Conservation (phyloP, 2,888 invertebrate genomes). For the Cheilosia urbana region DNA sequence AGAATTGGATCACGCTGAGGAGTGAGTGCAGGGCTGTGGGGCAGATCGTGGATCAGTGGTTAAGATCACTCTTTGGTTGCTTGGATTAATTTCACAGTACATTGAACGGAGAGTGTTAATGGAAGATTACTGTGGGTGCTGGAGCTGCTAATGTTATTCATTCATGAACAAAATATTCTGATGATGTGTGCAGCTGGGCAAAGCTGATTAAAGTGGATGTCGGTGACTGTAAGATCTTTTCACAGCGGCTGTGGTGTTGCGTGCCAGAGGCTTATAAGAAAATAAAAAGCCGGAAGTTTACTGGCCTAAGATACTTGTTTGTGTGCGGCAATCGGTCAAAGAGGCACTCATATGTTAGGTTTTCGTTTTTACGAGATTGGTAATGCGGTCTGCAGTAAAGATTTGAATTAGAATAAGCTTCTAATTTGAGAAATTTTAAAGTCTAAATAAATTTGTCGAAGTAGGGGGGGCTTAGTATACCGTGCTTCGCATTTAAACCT, state of each 20-base stretch:
- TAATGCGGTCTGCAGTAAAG: too few relatives aligned
- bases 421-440: too few relatives aligned
- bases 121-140: slow-evolving; percentile 30
- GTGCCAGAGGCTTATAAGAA: background rate
- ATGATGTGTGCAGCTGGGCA: slow-evolving; percentile 25
- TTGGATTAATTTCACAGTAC: slow-evolving; percentile 59
- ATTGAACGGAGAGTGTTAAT: slow-evolving; percentile 53
- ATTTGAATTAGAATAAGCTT: too few relatives aligned
- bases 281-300: background rate
- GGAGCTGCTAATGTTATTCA: slow-evolving; percentile 20
- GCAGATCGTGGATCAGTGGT: slow-evolving; percentile 29
- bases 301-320: background rate
- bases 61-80: slow-evolving; percentile 39
- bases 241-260: background rate
- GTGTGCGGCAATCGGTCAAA: too few relatives aligned
- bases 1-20: slow-evolving; percentile 40
- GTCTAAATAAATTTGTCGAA: too few relatives aligned
- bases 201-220: slow-evolving; percentile 12
- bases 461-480: too few relatives aligned
- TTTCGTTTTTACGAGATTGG: too few relatives aligned
- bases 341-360: too few relatives aligned
- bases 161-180: slow-evolving; percentile 33
- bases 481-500: too few relatives aligned
- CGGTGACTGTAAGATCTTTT: slow-evolving; percentile 13
- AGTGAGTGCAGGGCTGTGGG: slow-evolving; percentile 2